Evolutionary conservation across 2,113 vertebrate species (phyloP).

Genomic region (Hoplias malabaricus): DNA sequence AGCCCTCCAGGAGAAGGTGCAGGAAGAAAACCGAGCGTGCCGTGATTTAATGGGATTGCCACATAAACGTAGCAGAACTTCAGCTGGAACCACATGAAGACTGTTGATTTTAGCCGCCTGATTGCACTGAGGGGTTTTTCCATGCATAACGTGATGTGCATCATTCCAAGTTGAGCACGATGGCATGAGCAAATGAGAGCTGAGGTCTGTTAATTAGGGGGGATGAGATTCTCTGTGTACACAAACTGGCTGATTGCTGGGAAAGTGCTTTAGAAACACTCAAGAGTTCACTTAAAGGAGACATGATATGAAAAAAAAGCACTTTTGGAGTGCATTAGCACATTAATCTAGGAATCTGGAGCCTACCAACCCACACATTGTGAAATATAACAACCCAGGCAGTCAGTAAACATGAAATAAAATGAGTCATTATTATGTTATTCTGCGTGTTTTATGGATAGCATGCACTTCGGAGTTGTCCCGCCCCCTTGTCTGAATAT

Average conservation of each 20-base stretch:
- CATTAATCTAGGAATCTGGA: no score
- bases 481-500: no score
- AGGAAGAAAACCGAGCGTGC: conserved; percentile 23
- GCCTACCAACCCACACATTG: no score
- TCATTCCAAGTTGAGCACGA: conserved; percentile 3
- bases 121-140: conserved; percentile 13
- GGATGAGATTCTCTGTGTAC: conserved; percentile 14
- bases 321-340: no score
- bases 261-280: conserved; percentile 23
- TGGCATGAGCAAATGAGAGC: conserved; percentile 12
- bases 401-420: no score
- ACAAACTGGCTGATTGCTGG: conserved; percentile 35
- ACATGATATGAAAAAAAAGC: no score
- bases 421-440: no score
- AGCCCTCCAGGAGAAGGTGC: conserved; percentile 14
- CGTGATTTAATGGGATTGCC: conserved; percentile 41
- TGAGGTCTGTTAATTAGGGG: conserved; percentile 28
- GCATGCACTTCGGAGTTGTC: no score
- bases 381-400: no score
- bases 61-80: conserved; percentile 38
- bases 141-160: background rate
- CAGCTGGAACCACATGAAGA: conserved; percentile 30
- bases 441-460: no score
- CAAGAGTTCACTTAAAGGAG: no score
- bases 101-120: conserved; percentile 32